Evolutionary conservation across 1,140 invertebrate genomes (phyloP).

Genomic region (Drosophila yakuba): DNA sequence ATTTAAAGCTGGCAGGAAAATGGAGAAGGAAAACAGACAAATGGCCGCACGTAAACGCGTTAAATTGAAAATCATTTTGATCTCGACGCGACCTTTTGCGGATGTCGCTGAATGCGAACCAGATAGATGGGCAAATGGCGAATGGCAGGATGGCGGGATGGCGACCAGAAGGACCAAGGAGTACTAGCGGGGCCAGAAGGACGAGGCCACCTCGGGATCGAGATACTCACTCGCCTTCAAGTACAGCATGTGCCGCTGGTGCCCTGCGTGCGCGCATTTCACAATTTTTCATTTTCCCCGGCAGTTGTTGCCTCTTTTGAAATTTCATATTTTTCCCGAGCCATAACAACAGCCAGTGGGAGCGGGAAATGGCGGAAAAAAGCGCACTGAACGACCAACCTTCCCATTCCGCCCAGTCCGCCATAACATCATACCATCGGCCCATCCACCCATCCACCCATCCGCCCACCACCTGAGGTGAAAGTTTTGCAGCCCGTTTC

Average conservation of each 20-base stretch:
- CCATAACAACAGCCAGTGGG: slow-evolving; percentile 44
- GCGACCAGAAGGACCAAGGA: slow-evolving; percentile 3
- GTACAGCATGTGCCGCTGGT: slow-evolving; percentile 51
- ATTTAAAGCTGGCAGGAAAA: slow-evolving; percentile 40
- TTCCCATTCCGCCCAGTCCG: neutral
- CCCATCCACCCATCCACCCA: neutral
- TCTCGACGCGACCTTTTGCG: slow-evolving; percentile 69
- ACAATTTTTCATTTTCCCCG: slow-evolving; percentile 72
- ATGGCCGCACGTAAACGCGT: slow-evolving; percentile 78
- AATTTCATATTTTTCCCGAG: slow-evolving; percentile 71
- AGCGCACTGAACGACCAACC: slow-evolving; percentile 13
- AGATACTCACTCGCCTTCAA: slow-evolving; percentile 34
- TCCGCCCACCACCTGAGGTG: slow-evolving; percentile 55
- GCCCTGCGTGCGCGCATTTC: slow-evolving; percentile 57
- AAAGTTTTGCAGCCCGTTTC: slow-evolving; percentile 81
- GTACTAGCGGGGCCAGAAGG: neutral
- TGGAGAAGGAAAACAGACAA: slow-evolving; percentile 54
- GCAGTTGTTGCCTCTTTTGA: slow-evolving; percentile 65
- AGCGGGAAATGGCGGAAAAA: slow-evolving; percentile 22
- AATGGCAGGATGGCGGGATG: neutral
- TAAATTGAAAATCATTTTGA: slow-evolving; percentile 84
- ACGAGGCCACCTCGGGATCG: neutral
- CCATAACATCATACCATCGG: too few relatives aligned
- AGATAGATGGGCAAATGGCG: neutral
- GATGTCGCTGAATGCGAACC: slow-evolving; percentile 18